Evolutionary conservation across 2,888 invertebrate species (phyloP).

Genomic region (Apeira syringaria): DNA sequence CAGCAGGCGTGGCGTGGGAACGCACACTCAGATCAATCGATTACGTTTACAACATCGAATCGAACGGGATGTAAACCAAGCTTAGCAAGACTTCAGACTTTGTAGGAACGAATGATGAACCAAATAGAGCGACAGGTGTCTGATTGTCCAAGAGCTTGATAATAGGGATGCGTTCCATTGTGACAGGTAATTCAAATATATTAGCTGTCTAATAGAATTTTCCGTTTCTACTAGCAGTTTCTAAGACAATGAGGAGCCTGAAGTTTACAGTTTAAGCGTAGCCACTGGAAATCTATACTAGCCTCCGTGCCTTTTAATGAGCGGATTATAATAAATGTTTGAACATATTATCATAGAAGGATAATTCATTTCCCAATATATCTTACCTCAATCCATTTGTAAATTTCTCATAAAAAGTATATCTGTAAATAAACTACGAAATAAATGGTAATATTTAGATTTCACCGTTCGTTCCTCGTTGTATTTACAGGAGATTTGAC

Average conservation of each 20-base stretch:
- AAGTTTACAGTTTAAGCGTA: background rate
- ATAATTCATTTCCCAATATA: background rate
- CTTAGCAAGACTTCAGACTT: slow-evolving; percentile 32
- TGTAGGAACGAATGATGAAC: slow-evolving; percentile 32
- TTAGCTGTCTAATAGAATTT: slow-evolving; percentile 5
- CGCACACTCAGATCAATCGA: slow-evolving; percentile 84
- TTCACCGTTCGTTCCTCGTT: slow-evolving; percentile 39
- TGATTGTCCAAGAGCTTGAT: slow-evolving; percentile 17
- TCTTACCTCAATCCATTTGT: slow-evolving; percentile 12
- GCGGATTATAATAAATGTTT: background rate
- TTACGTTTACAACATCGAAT: slow-evolving; percentile 71
- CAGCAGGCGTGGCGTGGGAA: slow-evolving; percentile 81
- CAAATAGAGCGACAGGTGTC: slow-evolving; percentile 1
- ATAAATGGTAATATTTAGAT: slow-evolving; percentile 6
- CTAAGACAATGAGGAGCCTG: slow-evolving; percentile 7
- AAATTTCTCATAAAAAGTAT: slow-evolving; percentile 4
- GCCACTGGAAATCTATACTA: background rate
- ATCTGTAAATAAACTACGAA: slow-evolving; percentile 15
- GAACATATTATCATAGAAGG: background rate
- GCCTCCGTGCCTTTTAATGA: background rate
- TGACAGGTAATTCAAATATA: slow-evolving; percentile 1
- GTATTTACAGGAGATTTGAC: slow-evolving; percentile 44
- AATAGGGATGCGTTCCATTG: background rate
- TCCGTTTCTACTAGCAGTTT: slow-evolving; percentile 3
- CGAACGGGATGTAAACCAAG: slow-evolving; percentile 56